phyloP scores from a whole-genome alignment of 2,888 invertebrate species.

The Amblyjoppa proteus region DNA sequence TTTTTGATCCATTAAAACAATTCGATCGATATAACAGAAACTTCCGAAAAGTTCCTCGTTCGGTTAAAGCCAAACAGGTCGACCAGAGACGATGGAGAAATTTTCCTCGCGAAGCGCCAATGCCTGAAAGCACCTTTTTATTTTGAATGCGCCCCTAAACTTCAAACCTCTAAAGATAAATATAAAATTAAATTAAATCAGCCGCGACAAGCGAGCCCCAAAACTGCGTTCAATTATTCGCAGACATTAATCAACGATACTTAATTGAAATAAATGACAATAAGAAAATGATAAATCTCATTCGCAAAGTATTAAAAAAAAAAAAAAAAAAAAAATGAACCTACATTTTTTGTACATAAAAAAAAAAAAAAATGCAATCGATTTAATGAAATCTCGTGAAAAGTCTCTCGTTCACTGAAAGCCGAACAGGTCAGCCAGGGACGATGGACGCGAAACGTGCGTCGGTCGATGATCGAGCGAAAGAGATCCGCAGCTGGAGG shows the following conservation, averaged over 20 bases:
- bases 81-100: no score
- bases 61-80: no score
- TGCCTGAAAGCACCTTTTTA: not conserved
- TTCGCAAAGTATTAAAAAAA: not conserved
- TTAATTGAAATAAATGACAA: no score
- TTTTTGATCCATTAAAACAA: not conserved
- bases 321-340: not conserved
- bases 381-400: conserved; percentile 34
- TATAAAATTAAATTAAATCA: not conserved
- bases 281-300: no score
- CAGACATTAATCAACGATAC: no score
- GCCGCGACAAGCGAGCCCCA: no score
- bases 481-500: conserved; percentile 49
- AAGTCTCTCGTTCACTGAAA: not conserved
- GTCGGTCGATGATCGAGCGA: conserved; percentile 56
- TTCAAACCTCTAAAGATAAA: not conserved
- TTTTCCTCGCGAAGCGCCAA: no score
- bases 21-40: no score
- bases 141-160: not conserved
- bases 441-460: conserved; percentile 45
- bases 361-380: not conserved
- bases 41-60: no score
- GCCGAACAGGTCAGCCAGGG: not conserved
- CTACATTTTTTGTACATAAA: not conserved
- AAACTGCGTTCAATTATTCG: no score